Base-by-base conservation (phyloP, 1,140 invertebrate species). In the Ridgeia piscesae region DNA sequence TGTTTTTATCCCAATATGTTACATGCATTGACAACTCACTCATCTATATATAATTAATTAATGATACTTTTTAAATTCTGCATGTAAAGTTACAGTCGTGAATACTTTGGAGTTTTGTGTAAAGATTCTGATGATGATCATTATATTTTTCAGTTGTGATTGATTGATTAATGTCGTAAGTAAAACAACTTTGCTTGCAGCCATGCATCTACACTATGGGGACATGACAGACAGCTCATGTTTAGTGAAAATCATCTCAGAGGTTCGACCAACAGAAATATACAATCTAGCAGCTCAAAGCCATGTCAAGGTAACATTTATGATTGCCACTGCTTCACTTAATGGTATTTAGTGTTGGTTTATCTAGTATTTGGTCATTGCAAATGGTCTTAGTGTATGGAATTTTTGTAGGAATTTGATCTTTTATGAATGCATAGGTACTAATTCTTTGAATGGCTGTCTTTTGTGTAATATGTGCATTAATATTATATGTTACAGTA, bases 211-310 rank as follows among this genome's bases (percentile, higher is more conserved):
- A 1, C 99, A 99, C 96, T 99, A 99, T 96, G 99, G 99, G 48
- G 99, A 99, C 95, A 97, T 99, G 97, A 99, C 99, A 0, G 99
- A 99, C 96, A 99, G 98, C 58, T 99, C 98, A 93, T 99, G 98
- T 96, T 96, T 99, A 93, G 98, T 99, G 35, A 99, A 99, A 96
- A 98, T 99, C 91, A 99, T 99, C 91, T 97, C 97, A 92, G 96
- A 97, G 95, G 97, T 98, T 6, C 97, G 98, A 94, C 99, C 99
- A 0, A 97, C 97, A 91, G 99, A 99, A 96, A 98, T 99, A 93
- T 99, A 99, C 95, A 99, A 99, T 97, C 96, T 99, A 91, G 99
- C 98, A n/a, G 99, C 99, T 1, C 99, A 99, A 96, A 99, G 99
- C 95, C 99, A 99, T 96, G 99, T 99, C 11, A 99, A 99, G 97